Evolutionary conservation across 2,888 invertebrate genomes (phyloP), one percentile per base, ranked within the genome.

Genomic region (Crematogaster levior): DNA sequence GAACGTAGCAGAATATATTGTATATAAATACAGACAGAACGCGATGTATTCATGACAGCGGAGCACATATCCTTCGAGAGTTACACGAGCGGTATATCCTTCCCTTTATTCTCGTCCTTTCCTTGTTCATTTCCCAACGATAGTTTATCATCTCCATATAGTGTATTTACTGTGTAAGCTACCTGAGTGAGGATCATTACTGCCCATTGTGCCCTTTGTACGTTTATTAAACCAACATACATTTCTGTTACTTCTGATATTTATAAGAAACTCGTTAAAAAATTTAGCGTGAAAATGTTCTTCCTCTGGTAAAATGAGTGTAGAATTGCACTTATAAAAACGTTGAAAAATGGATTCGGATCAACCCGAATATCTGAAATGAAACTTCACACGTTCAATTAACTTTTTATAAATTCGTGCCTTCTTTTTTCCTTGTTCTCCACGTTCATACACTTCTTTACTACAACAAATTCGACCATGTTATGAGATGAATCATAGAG

Each of bases 71-170:
- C 46, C 37, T 58, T 58, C 58, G 65, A 37, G 53, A 66, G 12
- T 66, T 66, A 30, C 53, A 30, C 40, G 10, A 74, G 21, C 53
- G 9, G 10, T 66, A 51, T 48, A 56, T 53, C 21, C 53, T 51
- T 66, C 53, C 30, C 24, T 75, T 65, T 27, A 43, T 53, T 56
- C 46, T 37, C 12, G 18, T 12, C 4, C 21, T 53, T 34, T 24
- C 21, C 37, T 46, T 68, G 46, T 46, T 15, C 43, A 66, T 66
- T 65, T 30, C 21, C 24, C 24, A 65, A n/a, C 66, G 48, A 15
- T 27, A 21, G 48, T 30, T 53, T 75, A 65, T 53, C 27, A 66
- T 65, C 40, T 12, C 1, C n/a, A 65, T 74, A n/a, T 74, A n/a
- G 12, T 18, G 24, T n/a, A 21, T 27, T n/a, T 66, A 65, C 4